A percentile compares a stretch with the other conserved stretches of the same genome.
These are phyloP conservation scores for Melangyna quadrimaculata DNA, from an alignment of 2,888 invertebrate species.

Conservation along the genomic window DNA sequence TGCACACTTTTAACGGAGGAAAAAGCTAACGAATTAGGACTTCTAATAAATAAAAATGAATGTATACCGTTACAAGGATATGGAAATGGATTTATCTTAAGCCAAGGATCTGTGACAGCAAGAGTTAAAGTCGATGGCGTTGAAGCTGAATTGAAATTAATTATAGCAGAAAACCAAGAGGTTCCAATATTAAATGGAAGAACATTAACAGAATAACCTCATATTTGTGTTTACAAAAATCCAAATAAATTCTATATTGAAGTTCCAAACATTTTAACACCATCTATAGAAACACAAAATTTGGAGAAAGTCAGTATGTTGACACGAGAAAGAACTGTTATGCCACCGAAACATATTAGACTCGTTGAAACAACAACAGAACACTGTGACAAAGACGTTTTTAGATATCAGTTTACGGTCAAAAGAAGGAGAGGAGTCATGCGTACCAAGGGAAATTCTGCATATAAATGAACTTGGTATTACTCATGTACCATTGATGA, in stretches of 20 bases:
- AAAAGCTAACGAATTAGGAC: background rate
- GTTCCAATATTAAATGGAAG: constrained; percentile 42
- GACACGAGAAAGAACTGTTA: background rate
- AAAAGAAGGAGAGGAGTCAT: constrained; percentile 17
- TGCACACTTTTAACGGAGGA: too few relatives aligned
- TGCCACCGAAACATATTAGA: constrained; percentile 23
- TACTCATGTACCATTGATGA: constrained; percentile 10
- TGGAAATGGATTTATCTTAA: constrained; percentile 24
- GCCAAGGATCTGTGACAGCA: background rate
- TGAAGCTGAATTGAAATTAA: constrained; percentile 9
- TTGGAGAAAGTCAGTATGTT: background rate
- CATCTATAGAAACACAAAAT: background rate
- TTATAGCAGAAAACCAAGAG: constrained; percentile 40
- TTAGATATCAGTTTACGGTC: constrained; percentile 3
- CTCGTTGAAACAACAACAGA: constrained; percentile 4
- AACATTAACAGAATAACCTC: constrained; percentile 33
- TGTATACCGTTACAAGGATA: constrained; percentile 21
- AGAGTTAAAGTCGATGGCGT: constrained; percentile 39
- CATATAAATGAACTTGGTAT: constrained; percentile 11
- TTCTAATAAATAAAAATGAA: background rate
- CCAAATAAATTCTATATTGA: constrained; percentile 1
- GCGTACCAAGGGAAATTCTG: constrained; percentile 10
- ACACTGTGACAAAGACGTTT: background rate
- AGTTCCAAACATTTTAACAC: background rate
- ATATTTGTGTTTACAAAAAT: constrained; percentile 11